Conservation (phyloP, 2,888 invertebrate species). For the Suillia variegata region DNA sequence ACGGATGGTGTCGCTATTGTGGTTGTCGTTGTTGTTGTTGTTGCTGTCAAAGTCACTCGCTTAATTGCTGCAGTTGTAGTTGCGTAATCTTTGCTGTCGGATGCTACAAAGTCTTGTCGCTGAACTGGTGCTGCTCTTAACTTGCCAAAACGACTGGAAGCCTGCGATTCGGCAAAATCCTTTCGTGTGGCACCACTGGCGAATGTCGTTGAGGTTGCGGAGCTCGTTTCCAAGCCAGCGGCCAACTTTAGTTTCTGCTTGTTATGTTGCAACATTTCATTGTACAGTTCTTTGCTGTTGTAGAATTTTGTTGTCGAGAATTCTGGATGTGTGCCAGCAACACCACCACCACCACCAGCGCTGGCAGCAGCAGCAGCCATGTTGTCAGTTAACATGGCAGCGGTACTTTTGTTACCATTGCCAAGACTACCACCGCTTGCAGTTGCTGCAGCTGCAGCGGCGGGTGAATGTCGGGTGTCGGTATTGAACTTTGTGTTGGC, state of each 20-base stretch:
- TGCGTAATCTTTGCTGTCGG: no score
- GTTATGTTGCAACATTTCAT: constrained; percentile 56
- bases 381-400: constrained; percentile 9
- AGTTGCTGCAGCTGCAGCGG: constrained; percentile 1
- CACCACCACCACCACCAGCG: constrained; percentile 3
- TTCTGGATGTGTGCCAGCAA: constrained; percentile 51
- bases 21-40: constrained; percentile 17
- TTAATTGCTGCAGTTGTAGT: constrained; percentile 32
- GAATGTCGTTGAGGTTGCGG: constrained; percentile 11
- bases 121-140: constrained; percentile 21
- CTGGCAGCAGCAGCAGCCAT: constrained; percentile 16
- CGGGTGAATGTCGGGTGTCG: constrained; percentile 34
- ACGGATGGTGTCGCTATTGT: constrained; percentile 25
- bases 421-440: no score
- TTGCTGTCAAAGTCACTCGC: constrained; percentile 26
- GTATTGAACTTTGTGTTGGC: constrained; percentile 60
- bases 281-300: constrained; percentile 60
- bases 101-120: no score
- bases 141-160: no score
- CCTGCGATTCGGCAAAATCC: constrained; percentile 31
- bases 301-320: constrained; percentile 62
- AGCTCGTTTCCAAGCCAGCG: neutral
- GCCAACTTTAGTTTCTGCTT: constrained; percentile 22
- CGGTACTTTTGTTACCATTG: no score
- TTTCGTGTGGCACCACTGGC: constrained; percentile 19